Evolutionary conservation across 2,797 vertebrate genomes (phyloP).

Genomic region (Loriculus beryllinus): DNA sequence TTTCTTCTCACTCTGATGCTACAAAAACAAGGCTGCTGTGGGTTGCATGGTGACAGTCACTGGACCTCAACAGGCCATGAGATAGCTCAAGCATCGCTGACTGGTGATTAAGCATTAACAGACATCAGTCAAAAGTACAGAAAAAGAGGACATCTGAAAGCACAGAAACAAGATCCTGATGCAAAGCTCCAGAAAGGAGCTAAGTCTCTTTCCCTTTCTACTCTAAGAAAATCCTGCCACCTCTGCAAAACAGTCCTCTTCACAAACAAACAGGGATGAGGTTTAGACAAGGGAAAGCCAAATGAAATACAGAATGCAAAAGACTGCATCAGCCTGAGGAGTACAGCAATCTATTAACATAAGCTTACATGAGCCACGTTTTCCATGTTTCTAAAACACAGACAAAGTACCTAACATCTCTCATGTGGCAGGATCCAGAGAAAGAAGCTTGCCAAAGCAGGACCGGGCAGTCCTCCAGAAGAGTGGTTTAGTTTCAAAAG

Average conservation of each 20-base stretch:
- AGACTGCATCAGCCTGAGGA: neutral
- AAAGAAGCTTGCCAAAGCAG: slow-evolving; percentile 56
- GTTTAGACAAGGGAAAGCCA: neutral
- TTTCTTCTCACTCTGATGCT: neutral
- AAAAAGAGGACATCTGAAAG: neutral
- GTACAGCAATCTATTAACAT: slow-evolving; percentile 2
- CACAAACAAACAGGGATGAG: neutral
- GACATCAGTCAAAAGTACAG: neutral
- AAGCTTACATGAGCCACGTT: slow-evolving; percentile 52
- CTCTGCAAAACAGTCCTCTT: neutral
- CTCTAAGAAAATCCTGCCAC: neutral
- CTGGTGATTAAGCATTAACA: neutral
- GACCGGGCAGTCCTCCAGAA: slow-evolving; percentile 65
- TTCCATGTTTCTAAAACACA: slow-evolving; percentile 69
- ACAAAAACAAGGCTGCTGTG: neutral
- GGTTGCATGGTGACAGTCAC: neutral
- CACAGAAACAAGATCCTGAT: neutral
- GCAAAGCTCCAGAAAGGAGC: neutral
- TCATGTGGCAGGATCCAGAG: slow-evolving; percentile 58
- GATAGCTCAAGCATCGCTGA: neutral
- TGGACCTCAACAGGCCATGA: neutral
- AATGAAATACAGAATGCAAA: neutral
- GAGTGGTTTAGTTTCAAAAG: slow-evolving; percentile 44
- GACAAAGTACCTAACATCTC: slow-evolving; percentile 46
- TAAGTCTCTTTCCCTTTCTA: neutral